Evolutionary conservation across 2,797 vertebrate species (phyloP), one percentile per base, ranked within the genome.

Genomic region (Onychomys leucogaster): DNA sequence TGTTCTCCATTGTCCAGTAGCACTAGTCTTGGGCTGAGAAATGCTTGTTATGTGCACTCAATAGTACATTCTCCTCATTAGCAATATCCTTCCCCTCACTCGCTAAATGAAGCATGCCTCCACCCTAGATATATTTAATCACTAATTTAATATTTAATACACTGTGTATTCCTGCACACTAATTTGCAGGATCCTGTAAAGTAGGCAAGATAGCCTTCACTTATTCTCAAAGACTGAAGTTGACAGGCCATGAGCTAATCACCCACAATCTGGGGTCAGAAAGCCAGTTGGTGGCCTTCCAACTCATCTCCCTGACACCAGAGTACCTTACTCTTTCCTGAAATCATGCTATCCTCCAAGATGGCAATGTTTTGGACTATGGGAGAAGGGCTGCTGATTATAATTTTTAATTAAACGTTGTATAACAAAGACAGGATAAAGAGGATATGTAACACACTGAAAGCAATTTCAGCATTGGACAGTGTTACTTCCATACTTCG

Each of bases 341-440:
- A 90, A 25, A 75, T 86, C 41, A 65, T 8, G 23, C 43, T n/a
- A 41, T 12, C 27, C 69, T 32, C 27, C 32, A 49, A 77, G 55
- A 34, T 13, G n/a, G 88, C 8, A 65, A 95, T 88, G 12, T 95
- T 97, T 97, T 91, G 81, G 88, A 84, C 0, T 76, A 2, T 2
- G 2, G 87, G 34, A 34, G 73, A 76, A 1, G 2, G 7, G 16
- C 23, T 34, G 1, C 19, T 91, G 65, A 46, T 89, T 76, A n/a
- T 81, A 91, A n/a, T 73, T 80, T 90, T n/a, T 11, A 84, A 37
- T 65, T n/a, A n/a, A 94, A 41, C 61, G 63, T 91, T 94, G 87
- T 65, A 57, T 69, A 34, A 41, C 43, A 67, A 94, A 77, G 77
- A 19, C 61, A 76, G 1, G 32, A 86, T 19, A 81, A 91, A 93